A percentile compares a stretch with the other conserved stretches of the same genome.
Evolutionary conservation across 2,888 invertebrate species (phyloP).

Genomic region (Melanophora roralis): DNA sequence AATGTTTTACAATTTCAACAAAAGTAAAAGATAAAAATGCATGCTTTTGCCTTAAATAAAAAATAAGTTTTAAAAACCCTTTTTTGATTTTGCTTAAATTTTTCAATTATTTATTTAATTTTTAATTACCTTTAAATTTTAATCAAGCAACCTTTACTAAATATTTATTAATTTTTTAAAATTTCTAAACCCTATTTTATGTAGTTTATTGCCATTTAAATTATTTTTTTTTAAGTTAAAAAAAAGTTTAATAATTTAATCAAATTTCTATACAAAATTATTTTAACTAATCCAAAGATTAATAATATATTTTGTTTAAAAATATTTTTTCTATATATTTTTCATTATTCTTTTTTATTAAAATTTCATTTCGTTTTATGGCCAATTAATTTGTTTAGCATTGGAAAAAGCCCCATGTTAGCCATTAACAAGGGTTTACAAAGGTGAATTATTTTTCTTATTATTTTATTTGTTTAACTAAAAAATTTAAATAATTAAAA

Average conservation of each 20-base stretch:
- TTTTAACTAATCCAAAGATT: slow-evolving; percentile 46
- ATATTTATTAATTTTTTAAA: no score
- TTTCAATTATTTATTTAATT: neutral
- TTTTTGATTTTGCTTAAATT: neutral
- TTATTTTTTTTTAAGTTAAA: no score
- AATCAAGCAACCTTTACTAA: neutral
- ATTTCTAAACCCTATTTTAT: no score
- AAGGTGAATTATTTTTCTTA: slow-evolving; percentile 81
- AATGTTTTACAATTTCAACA: neutral
- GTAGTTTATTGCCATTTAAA: no score
- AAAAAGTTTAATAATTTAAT: neutral
- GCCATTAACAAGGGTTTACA: slow-evolving; percentile 92
- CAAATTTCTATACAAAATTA: slow-evolving; percentile 33
- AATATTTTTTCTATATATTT: slow-evolving; percentile 61
- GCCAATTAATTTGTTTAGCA: slow-evolving; percentile 78
- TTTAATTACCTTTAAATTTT: neutral
- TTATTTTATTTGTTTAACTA: slow-evolving; percentile 65
- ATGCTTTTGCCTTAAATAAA: slow-evolving; percentile 43
- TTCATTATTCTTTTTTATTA: slow-evolving; percentile 57
- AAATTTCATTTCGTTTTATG: slow-evolving; percentile 73
- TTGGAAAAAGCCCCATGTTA: slow-evolving; percentile 87
- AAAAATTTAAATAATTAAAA: slow-evolving; percentile 28
- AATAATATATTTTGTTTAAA: slow-evolving; percentile 52
- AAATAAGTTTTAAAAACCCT: slow-evolving; percentile 5
- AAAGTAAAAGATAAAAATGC: neutral